phyloP scores from a whole-genome alignment of 2,888 invertebrate genomes.

The Dryobotodes eremita region DNA sequence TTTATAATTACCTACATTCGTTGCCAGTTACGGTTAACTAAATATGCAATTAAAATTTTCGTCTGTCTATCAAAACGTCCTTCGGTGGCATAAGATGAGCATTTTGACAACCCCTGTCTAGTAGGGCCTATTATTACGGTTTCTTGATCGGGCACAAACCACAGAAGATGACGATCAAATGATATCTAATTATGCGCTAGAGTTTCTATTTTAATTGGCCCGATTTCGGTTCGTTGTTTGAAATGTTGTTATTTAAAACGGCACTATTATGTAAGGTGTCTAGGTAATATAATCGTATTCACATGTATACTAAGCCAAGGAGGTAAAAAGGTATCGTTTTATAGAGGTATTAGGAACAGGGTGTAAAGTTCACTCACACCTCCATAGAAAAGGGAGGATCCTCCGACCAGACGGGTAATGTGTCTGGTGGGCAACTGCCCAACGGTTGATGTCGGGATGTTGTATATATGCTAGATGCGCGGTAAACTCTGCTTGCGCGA shows the following conservation, averaged over 20 bases:
- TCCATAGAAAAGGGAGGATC: no score
- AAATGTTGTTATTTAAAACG: constrained; percentile 23
- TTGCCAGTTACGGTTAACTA: constrained; percentile 71
- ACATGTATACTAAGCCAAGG: neutral
- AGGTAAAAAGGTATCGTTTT: neutral
- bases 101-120: constrained; percentile 78
- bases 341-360: no score
- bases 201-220: constrained; percentile 67
- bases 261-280: constrained; percentile 10
- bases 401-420: no score
- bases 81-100: constrained; percentile 83
- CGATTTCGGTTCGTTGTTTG: constrained; percentile 46
- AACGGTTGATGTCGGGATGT: no score
- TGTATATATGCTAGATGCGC: no score
- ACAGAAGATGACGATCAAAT: constrained; percentile 61
- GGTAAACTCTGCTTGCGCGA: no score
- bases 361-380: no score
- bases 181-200: constrained; percentile 74
- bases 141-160: constrained; percentile 66
- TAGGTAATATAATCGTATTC: neutral
- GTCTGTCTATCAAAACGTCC: constrained; percentile 88
- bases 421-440: no score
- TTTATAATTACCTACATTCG: constrained; percentile 72
- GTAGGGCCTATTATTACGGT: constrained; percentile 84
- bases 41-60: constrained; percentile 85